phyloP scores from a whole-genome alignment of 2,888 invertebrate species.

The Liopterus haemorrhoidalis region DNA sequence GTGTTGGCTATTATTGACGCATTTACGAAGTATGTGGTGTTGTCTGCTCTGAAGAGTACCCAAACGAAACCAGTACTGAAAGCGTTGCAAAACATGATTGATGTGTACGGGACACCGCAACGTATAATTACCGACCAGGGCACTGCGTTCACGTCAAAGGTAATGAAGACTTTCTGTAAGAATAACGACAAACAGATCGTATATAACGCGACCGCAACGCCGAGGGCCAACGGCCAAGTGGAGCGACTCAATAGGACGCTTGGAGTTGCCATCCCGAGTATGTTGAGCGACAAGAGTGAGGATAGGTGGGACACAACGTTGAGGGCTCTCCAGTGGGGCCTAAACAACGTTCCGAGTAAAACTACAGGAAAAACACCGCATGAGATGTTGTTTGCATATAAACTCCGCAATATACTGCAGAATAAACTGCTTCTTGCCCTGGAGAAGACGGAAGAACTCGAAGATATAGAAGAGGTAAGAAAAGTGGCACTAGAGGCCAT shows the following conservation, averaged over 20 bases:
- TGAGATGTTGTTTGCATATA: too few species aligned
- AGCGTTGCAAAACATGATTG: conserved; percentile 27
- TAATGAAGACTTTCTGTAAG: conserved; percentile 30
- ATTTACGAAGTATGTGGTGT: conserved; percentile 39
- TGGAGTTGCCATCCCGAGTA: conserved; percentile 29
- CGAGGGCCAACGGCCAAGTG: conserved; percentile 34
- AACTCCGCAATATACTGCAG: too few species aligned
- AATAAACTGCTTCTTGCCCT: too few species aligned
- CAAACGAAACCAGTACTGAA: conserved; percentile 33
- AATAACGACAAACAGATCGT: conserved; percentile 32
- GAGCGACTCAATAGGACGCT: conserved; percentile 32
- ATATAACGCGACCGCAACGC: conserved; percentile 26
- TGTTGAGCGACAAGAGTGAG: conserved; percentile 30
- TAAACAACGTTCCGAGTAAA: conserved; percentile 31
- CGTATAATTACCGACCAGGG: conserved; percentile 34
- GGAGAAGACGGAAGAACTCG: too few species aligned
- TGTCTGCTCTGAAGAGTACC: conserved; percentile 35
- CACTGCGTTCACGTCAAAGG: conserved; percentile 30
- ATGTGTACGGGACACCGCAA: conserved; percentile 28
- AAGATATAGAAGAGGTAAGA: too few species aligned
- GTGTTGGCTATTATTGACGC: conserved; percentile 38
- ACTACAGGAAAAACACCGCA: too few species aligned
- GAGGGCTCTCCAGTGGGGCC: too few species aligned
- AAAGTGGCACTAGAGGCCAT: too few species aligned
- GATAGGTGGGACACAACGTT: conserved; percentile 36